A percentile compares a stretch with the other conserved stretches of the same genome.
These are phyloP conservation scores for Plebejus argus DNA, from an alignment of 2,888 invertebrate species.

Conservation along the genomic window DNA sequence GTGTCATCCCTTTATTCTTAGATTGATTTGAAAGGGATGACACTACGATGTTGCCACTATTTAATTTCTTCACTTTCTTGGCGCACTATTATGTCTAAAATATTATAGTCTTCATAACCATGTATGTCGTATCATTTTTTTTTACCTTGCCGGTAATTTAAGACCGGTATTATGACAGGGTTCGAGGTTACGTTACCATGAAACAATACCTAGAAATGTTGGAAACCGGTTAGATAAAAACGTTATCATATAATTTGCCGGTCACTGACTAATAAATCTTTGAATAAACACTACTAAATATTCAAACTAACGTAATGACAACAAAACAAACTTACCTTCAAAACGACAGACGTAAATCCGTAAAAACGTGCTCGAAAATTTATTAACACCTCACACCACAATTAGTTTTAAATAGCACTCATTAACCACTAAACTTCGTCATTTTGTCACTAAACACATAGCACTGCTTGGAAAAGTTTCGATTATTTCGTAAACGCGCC, in stretches of 20 bases:
- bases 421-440: slow-evolving; percentile 56
- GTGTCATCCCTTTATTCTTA: too few species aligned
- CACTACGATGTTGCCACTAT: too few species aligned
- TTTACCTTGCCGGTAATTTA: slow-evolving; percentile 4
- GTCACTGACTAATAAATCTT: background rate
- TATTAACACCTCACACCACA: slow-evolving; percentile 45
- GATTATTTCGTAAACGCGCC: slow-evolving; percentile 52
- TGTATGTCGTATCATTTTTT: background rate
- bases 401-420: slow-evolving; percentile 50
- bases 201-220: slow-evolving; percentile 11
- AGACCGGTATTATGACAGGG: background rate
- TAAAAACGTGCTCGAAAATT: slow-evolving; percentile 44
- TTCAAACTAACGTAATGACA: slow-evolving; percentile 48
- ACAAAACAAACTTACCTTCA: slow-evolving; percentile 11
- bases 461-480: slow-evolving; percentile 55
- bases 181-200: background rate
- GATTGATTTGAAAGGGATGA: too few species aligned
- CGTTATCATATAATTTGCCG: background rate
- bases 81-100: too few species aligned
- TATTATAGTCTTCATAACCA: background rate
- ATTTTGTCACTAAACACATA: slow-evolving; percentile 53
- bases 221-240: slow-evolving; percentile 7
- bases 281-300: slow-evolving; percentile 49
- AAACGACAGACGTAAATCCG: slow-evolving; percentile 62
- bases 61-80: too few species aligned